Evolutionary conservation across 2,888 invertebrate species (phyloP), one percentile per base, ranked within the genome.

Genomic region (Pomacea canaliculata): DNA sequence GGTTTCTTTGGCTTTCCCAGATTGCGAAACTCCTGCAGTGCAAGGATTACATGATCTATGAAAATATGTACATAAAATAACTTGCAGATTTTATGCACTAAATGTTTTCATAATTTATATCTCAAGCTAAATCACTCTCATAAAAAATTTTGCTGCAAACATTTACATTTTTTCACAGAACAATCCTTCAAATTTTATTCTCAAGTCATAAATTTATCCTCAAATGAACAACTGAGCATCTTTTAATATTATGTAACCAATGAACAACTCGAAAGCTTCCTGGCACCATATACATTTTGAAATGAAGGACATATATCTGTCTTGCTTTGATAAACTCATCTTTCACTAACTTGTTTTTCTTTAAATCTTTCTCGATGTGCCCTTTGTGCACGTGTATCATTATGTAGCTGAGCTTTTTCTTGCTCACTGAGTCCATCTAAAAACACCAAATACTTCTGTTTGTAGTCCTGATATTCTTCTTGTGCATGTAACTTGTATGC

Each of bases 1-100:
- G 80, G 78, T 49, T 67, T 73, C 51, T 74, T 80, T 12, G 83
- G 83, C 71, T 74, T 80, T 4, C 80, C 80, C n/a, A 79, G 71
- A 60, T 73, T 73, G 49, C 66, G 69, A 49, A 79, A 65, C 59
- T 75, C 76, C 83, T 83, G 67, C 9, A 71, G 7, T 9, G 27
- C 49, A 63, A 46, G n/a, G 7, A 71, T 23, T 16, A 23, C n/a
- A 75, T 12, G 12, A 16, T 68, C 7, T 13, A 68, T 13, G 23
- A 37, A 3, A 67, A 37, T n/a, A 37, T 27, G 23, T 18, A 48
- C 13, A 51, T 18, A n/a, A 51, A 70, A 48, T 23, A 70, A 49
- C 23, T 19, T 9, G 48, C 37, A 37, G 19, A 37, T 23, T 48
- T 67, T 46, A 37, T 67, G n/a, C 23, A 10, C 19, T 9, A 16